phyloP scores from a whole-genome alignment of 2,113 vertebrate genomes.

The Furnarius figulus region DNA sequence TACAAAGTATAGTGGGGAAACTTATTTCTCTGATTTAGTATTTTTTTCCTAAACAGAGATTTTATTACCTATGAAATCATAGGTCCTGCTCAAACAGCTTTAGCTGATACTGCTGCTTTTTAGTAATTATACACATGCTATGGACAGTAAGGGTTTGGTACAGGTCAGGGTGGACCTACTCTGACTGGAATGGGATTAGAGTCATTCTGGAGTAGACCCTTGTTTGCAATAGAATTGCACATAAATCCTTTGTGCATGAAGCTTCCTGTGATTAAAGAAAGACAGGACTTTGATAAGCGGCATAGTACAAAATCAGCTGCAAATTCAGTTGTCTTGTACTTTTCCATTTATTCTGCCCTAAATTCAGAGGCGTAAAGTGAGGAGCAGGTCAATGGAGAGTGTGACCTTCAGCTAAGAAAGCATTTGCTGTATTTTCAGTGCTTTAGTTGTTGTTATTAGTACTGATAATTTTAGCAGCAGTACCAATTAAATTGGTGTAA shows the following conservation, averaged over 20 bases:
- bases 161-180: not conserved
- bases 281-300: not conserved
- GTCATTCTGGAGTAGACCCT: not conserved
- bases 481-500: slow-evolving; percentile 42
- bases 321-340: not conserved
- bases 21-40: not conserved
- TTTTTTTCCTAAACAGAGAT: not conserved
- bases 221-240: not conserved
- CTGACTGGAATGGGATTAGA: not conserved
- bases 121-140: not conserved
- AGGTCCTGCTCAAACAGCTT: not conserved
- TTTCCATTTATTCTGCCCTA: not conserved
- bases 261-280: not conserved
- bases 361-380: not conserved
- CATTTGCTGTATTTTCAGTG: not conserved
- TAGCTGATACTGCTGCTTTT: not conserved
- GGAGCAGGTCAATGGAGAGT: not conserved
- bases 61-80: not conserved
- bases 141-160: not conserved
- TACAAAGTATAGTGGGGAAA: not conserved
- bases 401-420: not conserved
- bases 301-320: not conserved
- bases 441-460: slow-evolving; percentile 30
- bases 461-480: not conserved
- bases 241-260: not conserved